Evolutionary conservation across 2,113 vertebrate species (phyloP).

Genomic region (Isurus oxyrinchus): DNA sequence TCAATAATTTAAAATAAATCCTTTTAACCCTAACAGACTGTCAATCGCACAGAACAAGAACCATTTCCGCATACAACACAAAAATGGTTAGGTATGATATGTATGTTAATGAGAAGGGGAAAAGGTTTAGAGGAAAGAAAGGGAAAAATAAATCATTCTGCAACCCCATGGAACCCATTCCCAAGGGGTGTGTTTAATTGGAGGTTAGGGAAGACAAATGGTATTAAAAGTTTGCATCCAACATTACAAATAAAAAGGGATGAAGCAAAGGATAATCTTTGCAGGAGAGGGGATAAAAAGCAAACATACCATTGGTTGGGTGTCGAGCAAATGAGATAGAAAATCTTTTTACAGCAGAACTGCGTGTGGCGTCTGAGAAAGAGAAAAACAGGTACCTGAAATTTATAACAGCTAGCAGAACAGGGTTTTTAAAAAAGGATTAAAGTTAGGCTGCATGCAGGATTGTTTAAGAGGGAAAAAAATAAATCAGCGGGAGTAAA

Average conservation of each 20-base stretch:
- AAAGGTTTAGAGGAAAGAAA: not conserved
- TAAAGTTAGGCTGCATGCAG: constrained; percentile 36
- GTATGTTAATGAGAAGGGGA: constrained; percentile 6
- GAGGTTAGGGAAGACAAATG: constrained; percentile 49
- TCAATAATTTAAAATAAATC: constrained; percentile 11
- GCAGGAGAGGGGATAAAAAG: constrained; percentile 63
- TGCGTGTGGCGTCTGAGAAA: constrained; percentile 88
- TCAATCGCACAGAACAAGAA: constrained; percentile 20
- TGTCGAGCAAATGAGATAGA: constrained; percentile 97
- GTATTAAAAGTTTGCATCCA: constrained; percentile 57
- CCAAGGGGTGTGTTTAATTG: constrained; percentile 47
- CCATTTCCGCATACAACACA: constrained; percentile 10
- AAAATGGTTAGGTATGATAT: constrained; percentile 19
- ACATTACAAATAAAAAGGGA: constrained; percentile 55
- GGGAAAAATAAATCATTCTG: not conserved
- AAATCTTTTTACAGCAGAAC: constrained; percentile 94
- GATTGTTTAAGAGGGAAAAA: not conserved
- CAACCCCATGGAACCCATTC: constrained; percentile 44
- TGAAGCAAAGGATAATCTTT: constrained; percentile 64
- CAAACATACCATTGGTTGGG: constrained; percentile 95
- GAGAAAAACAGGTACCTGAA: constrained; percentile 92
- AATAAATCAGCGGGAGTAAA: not conserved
- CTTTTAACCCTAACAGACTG: not conserved
- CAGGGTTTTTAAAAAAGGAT: constrained; percentile 55
- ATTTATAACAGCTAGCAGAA: constrained; percentile 78